These are phyloP conservation scores for Cinclus cinclus DNA, from an alignment of 2,113 vertebrate genomes.

Conservation along the genomic window DNA sequence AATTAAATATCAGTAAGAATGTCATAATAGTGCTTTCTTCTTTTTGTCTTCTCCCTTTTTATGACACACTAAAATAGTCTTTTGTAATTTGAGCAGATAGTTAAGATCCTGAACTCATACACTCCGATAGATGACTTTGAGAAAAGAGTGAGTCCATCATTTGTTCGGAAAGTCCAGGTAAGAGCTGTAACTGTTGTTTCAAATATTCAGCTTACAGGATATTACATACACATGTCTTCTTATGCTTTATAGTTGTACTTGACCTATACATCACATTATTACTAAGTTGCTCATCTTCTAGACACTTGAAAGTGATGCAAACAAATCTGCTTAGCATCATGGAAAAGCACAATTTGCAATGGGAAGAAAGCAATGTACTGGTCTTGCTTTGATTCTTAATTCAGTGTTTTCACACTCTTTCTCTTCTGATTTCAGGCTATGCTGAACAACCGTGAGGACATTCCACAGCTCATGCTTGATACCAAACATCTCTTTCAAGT, in stretches of 20 bases:
- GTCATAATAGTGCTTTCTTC: not conserved
- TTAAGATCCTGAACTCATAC: constrained; percentile 97
- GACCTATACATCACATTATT: not conserved
- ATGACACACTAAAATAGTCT: not conserved
- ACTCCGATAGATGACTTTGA: constrained; percentile 97
- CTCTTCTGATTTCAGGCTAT: constrained; percentile 79
- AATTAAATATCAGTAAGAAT: not conserved
- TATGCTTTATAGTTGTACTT: not conserved
- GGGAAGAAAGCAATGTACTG: not conserved
- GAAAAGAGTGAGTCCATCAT: constrained; percentile 90
- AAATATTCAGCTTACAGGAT: not conserved
- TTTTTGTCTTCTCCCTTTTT: not conserved
- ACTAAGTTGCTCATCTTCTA: not conserved
- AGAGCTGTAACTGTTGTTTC: not conserved
- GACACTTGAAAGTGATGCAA: not conserved
- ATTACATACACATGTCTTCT: not conserved
- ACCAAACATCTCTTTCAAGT: constrained; percentile 91
- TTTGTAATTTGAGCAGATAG: constrained; percentile 78
- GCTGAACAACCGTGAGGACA: constrained; percentile 82
- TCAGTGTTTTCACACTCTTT: not conserved
- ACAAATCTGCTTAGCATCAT: not conserved
- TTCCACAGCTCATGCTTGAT: constrained; percentile 88
- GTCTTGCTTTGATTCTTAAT: not conserved
- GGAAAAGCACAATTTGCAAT: not conserved
- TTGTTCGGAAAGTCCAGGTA: constrained; percentile 96